Percentiles rank a stretch among this genome's conserved stretches.
Conservation (phyloP, 2,113 vertebrate genomes). For the Aramus guarauna region DNA sequence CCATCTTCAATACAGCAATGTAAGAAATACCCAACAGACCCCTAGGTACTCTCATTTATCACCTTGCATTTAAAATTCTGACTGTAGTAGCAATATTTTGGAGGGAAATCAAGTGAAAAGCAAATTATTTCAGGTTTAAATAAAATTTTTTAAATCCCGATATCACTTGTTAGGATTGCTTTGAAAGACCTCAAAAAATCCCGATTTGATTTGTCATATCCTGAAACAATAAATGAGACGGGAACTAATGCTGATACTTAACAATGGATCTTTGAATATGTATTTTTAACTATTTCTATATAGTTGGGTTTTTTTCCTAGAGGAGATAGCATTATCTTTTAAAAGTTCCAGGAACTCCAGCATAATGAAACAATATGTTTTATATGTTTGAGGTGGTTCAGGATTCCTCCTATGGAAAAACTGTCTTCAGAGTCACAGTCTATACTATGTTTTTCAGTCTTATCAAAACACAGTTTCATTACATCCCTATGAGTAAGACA, state of each 20-base stretch:
- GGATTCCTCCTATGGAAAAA: not conserved
- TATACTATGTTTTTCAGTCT: not conserved
- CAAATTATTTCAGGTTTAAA: not conserved
- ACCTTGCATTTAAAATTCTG: not conserved
- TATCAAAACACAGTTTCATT: not conserved
- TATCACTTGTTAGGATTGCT: not conserved
- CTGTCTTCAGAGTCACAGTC: not conserved
- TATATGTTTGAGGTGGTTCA: not conserved
- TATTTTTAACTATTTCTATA: not conserved
- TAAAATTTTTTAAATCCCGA: rapidly evolving
- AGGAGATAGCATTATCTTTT: not conserved
- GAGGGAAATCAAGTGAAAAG: not conserved
- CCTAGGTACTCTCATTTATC: not conserved
- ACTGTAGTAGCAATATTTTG: not conserved
- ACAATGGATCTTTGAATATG: not conserved
- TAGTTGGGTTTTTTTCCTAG: rapidly evolving
- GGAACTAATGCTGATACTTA: not conserved
- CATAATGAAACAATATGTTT: not conserved
- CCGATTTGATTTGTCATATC: not conserved
- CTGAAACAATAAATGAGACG: not conserved
- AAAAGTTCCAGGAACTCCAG: not conserved
- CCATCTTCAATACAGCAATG: not conserved
- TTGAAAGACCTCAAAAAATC: not conserved
- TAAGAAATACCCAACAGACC: not conserved
- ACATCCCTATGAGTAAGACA: too few species aligned